Conservation (phyloP, 2,113 vertebrate genomes). For the Emydura subglobosa region DNA sequence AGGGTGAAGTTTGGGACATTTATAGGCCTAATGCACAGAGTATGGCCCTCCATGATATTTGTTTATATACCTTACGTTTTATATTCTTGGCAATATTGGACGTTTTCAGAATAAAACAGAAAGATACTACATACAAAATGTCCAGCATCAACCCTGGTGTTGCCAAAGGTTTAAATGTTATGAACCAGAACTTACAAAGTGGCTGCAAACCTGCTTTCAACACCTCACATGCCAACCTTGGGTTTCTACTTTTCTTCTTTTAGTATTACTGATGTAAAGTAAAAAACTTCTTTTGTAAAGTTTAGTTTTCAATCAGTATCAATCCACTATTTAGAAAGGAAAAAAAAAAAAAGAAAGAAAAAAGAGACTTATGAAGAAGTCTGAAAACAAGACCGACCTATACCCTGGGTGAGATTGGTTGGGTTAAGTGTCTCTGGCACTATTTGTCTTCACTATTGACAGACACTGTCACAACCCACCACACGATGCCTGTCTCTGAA, state of each 20-base stretch:
- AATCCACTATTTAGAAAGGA: slow-evolving; percentile 82
- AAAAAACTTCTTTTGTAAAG: slow-evolving; percentile 48
- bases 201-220: slow-evolving; percentile 86
- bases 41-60: background rate
- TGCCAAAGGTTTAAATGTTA: slow-evolving; percentile 65
- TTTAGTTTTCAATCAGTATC: slow-evolving; percentile 85
- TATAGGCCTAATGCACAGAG: background rate
- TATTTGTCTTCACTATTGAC: slow-evolving; percentile 92
- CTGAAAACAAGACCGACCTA: slow-evolving; percentile 90
- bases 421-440: slow-evolving; percentile 89
- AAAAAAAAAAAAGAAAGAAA: slow-evolving; percentile 71
- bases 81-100: slow-evolving; percentile 14
- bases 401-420: slow-evolving; percentile 90
- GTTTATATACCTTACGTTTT: background rate
- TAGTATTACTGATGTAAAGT: slow-evolving; percentile 77
- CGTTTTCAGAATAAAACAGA: slow-evolving; percentile 64
- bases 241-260: slow-evolving; percentile 79
- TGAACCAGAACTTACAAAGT: slow-evolving; percentile 80
- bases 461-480: slow-evolving; percentile 91
- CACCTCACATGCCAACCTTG: slow-evolving; percentile 81
- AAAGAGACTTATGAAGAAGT: slow-evolving; percentile 86
- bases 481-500: slow-evolving; percentile 90
- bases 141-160: slow-evolving; percentile 38
- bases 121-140: slow-evolving; percentile 47
- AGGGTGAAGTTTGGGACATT: background rate